Conservation (phyloP, 2,113 vertebrate species). For the Gavia stellata region DNA sequence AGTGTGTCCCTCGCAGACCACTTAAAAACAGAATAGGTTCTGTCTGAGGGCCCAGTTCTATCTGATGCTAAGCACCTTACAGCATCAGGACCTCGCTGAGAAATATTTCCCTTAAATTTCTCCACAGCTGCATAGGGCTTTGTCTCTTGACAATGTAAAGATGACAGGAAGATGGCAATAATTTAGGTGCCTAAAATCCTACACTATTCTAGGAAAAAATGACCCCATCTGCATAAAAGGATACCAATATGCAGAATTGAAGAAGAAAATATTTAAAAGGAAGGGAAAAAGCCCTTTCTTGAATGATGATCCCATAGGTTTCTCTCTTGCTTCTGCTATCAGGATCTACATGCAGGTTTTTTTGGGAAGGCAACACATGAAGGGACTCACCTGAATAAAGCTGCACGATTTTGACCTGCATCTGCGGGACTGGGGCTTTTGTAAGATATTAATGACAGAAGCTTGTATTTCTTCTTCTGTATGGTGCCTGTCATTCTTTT, state of each 20-base stretch:
- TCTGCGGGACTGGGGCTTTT: not conserved
- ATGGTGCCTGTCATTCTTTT: not conserved
- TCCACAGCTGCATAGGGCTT: not conserved
- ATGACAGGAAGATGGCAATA: constrained; percentile 29
- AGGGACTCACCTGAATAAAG: not conserved
- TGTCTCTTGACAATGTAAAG: constrained; percentile 27
- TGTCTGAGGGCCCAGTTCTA: constrained; percentile 27
- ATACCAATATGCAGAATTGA: not conserved
- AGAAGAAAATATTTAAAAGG: not conserved
- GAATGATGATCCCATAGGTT: not conserved
- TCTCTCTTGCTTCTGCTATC: not conserved
- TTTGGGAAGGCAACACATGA: not conserved
- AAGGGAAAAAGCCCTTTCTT: not conserved
- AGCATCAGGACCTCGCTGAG: not conserved
- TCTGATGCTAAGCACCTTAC: constrained; percentile 60
- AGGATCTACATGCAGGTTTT: not conserved
- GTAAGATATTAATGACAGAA: not conserved
- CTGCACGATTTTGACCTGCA: not conserved
- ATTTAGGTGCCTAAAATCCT: constrained; percentile 3
- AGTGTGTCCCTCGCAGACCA: constrained; percentile 15
- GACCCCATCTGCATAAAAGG: not conserved
- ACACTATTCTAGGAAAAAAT: not conserved
- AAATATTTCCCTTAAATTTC: constrained; percentile 29
- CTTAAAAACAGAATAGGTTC: constrained; percentile 51
- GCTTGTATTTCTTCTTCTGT: not conserved